Evolutionary conservation across 2,888 invertebrate genomes (phyloP).

Genomic region (Cosmia trapezina): DNA sequence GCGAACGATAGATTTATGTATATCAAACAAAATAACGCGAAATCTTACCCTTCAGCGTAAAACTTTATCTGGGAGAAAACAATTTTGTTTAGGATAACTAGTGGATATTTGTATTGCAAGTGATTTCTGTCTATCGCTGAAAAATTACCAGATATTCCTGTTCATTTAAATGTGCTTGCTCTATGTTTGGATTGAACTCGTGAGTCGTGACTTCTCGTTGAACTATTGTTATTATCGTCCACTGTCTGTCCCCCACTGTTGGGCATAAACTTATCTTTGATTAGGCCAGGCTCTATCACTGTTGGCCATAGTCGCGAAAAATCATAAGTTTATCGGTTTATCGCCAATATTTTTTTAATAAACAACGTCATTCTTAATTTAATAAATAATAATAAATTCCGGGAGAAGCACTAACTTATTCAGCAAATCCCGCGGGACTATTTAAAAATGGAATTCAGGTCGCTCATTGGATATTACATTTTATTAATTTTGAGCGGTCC

Average conservation of each 20-base stretch:
- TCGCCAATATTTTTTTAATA: neutral
- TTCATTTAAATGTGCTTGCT: no score
- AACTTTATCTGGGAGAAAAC: conserved; percentile 21
- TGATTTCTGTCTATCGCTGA: neutral
- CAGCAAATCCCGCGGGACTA: conserved; percentile 41
- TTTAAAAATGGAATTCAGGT: conserved; percentile 61
- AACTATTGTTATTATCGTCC: neutral
- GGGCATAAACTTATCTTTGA: neutral
- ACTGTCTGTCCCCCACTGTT: neutral
- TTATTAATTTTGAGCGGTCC: conserved; percentile 67
- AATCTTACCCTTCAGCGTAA: conserved; percentile 21
- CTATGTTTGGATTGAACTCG: no score
- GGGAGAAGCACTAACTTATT: conserved; percentile 51
- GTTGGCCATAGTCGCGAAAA: neutral
- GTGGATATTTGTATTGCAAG: neutral
- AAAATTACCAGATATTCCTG: no score
- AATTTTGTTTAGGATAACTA: conserved; percentile 12
- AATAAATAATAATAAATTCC: conserved; percentile 38
- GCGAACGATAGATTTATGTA: conserved; percentile 53
- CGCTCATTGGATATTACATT: conserved; percentile 62
- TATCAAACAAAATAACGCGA: conserved; percentile 39
- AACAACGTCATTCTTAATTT: conserved; percentile 27
- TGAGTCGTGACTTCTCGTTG: no score
- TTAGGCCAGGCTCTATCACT: neutral
- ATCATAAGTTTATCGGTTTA: neutral